phyloP scores from a whole-genome alignment of 2,888 invertebrate species.

The Ferdinandea cuprea region DNA sequence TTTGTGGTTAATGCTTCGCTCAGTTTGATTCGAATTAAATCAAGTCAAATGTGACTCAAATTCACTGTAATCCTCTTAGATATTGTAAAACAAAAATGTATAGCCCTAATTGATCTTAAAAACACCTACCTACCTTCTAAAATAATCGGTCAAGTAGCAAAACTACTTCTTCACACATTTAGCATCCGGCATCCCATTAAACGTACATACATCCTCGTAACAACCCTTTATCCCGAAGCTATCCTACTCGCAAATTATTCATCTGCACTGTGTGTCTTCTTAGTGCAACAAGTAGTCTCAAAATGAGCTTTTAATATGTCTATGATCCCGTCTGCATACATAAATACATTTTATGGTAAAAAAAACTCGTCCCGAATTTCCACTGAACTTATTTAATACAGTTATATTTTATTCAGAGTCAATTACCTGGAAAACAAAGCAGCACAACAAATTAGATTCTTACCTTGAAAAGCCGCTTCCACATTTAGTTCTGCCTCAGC shows the following conservation, averaged over 20 bases:
- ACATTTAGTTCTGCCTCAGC: slow-evolving; percentile 82
- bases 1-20: too few relatives aligned
- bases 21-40: too few relatives aligned
- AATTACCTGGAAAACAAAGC: slow-evolving; percentile 44
- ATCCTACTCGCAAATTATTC: neutral
- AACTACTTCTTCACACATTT: too few relatives aligned
- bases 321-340: slow-evolving; percentile 10
- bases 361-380: neutral
- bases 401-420: slow-evolving; percentile 11
- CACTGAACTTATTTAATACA: neutral
- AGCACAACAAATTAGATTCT: slow-evolving; percentile 35
- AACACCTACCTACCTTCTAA: too few relatives aligned
- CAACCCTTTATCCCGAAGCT: neutral
- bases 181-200: too few relatives aligned
- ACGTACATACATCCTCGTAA: too few relatives aligned
- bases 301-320: neutral
- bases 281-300: slow-evolving; percentile 35
- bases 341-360: slow-evolving; percentile 8
- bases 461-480: slow-evolving; percentile 87
- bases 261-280: neutral
- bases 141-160: too few relatives aligned
- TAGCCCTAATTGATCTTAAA: too few relatives aligned
- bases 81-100: too few relatives aligned
- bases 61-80: too few relatives aligned
- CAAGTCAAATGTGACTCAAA: too few relatives aligned